phyloP scores from a whole-genome alignment of 2,888 invertebrate species.

The Rhogogaster chlorosoma region DNA sequence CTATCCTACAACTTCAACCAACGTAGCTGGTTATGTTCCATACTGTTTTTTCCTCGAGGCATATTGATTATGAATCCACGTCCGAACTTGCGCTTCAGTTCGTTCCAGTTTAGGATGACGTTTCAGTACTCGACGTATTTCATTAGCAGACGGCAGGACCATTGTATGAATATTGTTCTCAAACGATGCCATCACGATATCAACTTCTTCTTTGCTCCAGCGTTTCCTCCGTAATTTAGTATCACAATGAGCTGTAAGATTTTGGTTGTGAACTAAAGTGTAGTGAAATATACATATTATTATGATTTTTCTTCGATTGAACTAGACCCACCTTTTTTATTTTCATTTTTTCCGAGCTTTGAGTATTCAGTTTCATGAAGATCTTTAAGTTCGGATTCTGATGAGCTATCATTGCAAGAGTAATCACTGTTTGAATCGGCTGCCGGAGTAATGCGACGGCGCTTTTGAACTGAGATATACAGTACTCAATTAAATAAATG shows the following conservation, averaged over 20 bases:
- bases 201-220: not conserved
- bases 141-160: not conserved
- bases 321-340: not conserved
- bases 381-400: not conserved
- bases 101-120: not conserved
- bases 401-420: not conserved
- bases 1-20: no score
- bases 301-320: not conserved
- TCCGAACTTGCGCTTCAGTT: not conserved
- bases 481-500: not conserved
- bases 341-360: not conserved
- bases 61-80: constrained; percentile 10
- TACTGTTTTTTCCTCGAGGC: not conserved
- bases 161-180: not conserved
- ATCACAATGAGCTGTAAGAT: not conserved
- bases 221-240: not conserved
- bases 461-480: not conserved
- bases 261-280: not conserved
- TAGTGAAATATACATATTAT: not conserved
- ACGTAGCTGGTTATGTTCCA: no score
- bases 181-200: not conserved
- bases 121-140: not conserved
- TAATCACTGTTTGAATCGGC: not conserved
- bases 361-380: not conserved
- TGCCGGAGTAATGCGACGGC: not conserved